These are phyloP conservation scores for Leptothorax acervorum DNA, from an alignment of 2,888 invertebrate genomes.

Conservation along the genomic window DNA sequence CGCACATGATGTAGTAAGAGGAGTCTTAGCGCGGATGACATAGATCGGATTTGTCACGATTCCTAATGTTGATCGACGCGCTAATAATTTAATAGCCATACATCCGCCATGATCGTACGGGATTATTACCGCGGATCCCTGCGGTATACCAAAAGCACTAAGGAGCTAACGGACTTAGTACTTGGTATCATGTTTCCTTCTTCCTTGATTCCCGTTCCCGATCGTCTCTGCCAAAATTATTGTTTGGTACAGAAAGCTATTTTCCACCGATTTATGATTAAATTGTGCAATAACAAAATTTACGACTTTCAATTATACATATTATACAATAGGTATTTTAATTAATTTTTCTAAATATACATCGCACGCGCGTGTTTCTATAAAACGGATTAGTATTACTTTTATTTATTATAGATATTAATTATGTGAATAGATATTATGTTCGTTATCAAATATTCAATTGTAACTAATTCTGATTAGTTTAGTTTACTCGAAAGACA, in stretches of 20 bases:
- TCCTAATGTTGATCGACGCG: slow-evolving; percentile 83
- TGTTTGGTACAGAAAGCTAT: not conserved
- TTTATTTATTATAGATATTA: not conserved
- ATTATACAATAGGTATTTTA: not conserved
- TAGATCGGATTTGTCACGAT: slow-evolving; percentile 85
- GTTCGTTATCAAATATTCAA: not conserved
- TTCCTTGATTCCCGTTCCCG: slow-evolving; percentile 43
- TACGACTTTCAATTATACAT: not conserved
- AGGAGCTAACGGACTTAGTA: slow-evolving; percentile 85
- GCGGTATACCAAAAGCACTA: slow-evolving; percentile 82
- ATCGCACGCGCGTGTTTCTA: not conserved
- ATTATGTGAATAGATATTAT: not conserved
- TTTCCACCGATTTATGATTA: slow-evolving; percentile 3
- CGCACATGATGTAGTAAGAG: slow-evolving; percentile 48
- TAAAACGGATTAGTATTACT: not conserved
- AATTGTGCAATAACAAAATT: slow-evolving; percentile 19
- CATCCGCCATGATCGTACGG: slow-evolving; percentile 79
- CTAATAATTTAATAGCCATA: slow-evolving; percentile 85
- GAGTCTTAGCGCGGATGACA: slow-evolving; percentile 64
- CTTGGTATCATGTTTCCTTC: slow-evolving; percentile 82
- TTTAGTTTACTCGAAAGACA: not conserved
- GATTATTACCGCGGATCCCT: slow-evolving; percentile 78
- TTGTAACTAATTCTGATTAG: not conserved
- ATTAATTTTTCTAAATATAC: not conserved
- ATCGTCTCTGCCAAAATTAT: slow-evolving; percentile 40